These are phyloP conservation scores for Chloroceryle aenea DNA, from an alignment of 2,113 vertebrate species.

Conservation along the genomic window DNA sequence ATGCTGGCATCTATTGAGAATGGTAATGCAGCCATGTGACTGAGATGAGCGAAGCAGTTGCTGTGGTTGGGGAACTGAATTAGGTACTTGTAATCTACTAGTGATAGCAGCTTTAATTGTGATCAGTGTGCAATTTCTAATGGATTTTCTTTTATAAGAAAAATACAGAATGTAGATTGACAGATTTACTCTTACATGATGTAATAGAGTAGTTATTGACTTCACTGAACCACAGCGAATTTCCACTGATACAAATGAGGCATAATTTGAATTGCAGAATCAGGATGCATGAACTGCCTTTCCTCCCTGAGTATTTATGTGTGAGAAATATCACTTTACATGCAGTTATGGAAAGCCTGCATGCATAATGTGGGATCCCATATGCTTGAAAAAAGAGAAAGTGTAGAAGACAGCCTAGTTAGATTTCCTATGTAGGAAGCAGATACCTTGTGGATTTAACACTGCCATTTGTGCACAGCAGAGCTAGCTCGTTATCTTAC, in stretches of 20 bases:
- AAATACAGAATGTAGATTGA: background rate
- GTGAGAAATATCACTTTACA: background rate
- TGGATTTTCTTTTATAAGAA: background rate
- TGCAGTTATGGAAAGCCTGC: background rate
- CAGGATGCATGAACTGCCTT: background rate
- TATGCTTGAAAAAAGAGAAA: background rate
- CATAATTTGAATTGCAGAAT: constrained; percentile 36
- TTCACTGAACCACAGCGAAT: background rate
- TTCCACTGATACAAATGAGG: background rate
- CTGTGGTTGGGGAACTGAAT: background rate
- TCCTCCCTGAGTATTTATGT: constrained; percentile 34
- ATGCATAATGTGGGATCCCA: constrained; percentile 36
- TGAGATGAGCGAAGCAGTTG: background rate
- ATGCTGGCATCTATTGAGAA: background rate
- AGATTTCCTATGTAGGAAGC: background rate
- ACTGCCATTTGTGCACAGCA: background rate
- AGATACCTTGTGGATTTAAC: background rate
- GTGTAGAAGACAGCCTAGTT: background rate
- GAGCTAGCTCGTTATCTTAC: background rate
- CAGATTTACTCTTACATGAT: background rate
- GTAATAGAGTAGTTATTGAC: background rate
- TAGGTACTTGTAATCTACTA: background rate
- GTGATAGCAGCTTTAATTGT: background rate
- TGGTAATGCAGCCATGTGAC: background rate
- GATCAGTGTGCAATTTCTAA: background rate